A percentile compares a stretch with the other conserved stretches of the same genome.
These are phyloP conservation scores for Acleris laterana DNA, from an alignment of 2,888 invertebrate species.

Conservation along the genomic window DNA sequence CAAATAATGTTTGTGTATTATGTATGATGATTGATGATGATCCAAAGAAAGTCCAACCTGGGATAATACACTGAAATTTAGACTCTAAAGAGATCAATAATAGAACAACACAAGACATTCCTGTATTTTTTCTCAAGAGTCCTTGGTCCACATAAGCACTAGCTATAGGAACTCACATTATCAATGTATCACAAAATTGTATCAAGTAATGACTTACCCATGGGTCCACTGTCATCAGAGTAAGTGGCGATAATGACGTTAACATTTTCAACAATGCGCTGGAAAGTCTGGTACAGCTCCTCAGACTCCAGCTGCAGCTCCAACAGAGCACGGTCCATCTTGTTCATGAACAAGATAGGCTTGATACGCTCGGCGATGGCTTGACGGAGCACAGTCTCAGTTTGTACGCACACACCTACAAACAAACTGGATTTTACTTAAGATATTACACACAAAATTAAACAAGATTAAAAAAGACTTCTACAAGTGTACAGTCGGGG, in stretches of 20 bases:
- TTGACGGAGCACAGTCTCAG: constrained; percentile 99
- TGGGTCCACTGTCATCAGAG: constrained; percentile 98
- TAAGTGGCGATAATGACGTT: constrained; percentile 99
- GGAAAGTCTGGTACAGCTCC: constrained; percentile 99
- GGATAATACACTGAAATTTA: too few relatives aligned
- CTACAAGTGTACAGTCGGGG: too few relatives aligned
- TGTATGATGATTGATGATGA: too few relatives aligned
- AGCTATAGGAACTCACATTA: background rate
- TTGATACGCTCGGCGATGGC: constrained; percentile 99
- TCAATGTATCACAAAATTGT: background rate
- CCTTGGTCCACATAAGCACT: too few relatives aligned
- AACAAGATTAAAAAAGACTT: too few relatives aligned
- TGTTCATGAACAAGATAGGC: constrained; percentile 99
- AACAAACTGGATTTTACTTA: constrained; percentile 6
- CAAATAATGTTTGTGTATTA: too few relatives aligned
- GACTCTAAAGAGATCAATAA: too few relatives aligned
- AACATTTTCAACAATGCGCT: constrained; percentile 99
- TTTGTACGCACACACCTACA: constrained; percentile 99
- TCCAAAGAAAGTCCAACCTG: too few relatives aligned
- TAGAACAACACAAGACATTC: too few relatives aligned
- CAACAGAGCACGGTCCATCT: constrained; percentile 99
- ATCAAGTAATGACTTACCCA: constrained; percentile 87
- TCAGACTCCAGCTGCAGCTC: constrained; percentile 98
- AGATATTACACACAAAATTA: too few relatives aligned
- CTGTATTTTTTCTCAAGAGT: too few relatives aligned